A percentile compares a stretch with the other conserved stretches of the same genome.
These are phyloP conservation scores for Drosophila eohydei DNA, from an alignment of 2,888 invertebrate genomes.

Conservation along the genomic window DNA sequence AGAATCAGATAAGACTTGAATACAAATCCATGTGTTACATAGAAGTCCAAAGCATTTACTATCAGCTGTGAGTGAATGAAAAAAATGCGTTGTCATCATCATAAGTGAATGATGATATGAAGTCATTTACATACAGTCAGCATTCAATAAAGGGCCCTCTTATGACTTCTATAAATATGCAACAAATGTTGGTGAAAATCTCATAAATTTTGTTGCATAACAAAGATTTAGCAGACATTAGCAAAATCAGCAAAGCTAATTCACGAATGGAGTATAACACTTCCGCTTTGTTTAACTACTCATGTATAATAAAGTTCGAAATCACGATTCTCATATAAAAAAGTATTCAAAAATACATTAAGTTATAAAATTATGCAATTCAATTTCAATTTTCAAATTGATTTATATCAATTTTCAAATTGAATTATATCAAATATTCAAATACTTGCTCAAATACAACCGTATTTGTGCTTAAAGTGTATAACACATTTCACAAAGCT, in stretches of 20 bases:
- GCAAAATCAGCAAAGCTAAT: no score
- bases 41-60: background rate
- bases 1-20: slow-evolving; percentile 3
- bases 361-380: no score
- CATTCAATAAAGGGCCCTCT: background rate
- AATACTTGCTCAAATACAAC: background rate
- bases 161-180: background rate
- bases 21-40: background rate
- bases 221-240: background rate
- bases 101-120: slow-evolving; percentile 6
- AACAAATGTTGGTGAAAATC: background rate
- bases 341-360: no score
- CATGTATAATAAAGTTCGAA: background rate
- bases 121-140: background rate
- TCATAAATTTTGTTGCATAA: background rate
- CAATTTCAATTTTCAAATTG: no score
- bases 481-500: slow-evolving; percentile 1
- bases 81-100: slow-evolving; percentile 8
- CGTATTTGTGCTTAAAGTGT: background rate
- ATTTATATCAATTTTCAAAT: no score
- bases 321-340: background rate
- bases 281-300: background rate
- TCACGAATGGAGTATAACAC: background rate
- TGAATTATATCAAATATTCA: background rate
- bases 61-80: background rate